Base-by-base conservation (phyloP, 1,140 invertebrate species). In the Telenomus remus region DNA sequence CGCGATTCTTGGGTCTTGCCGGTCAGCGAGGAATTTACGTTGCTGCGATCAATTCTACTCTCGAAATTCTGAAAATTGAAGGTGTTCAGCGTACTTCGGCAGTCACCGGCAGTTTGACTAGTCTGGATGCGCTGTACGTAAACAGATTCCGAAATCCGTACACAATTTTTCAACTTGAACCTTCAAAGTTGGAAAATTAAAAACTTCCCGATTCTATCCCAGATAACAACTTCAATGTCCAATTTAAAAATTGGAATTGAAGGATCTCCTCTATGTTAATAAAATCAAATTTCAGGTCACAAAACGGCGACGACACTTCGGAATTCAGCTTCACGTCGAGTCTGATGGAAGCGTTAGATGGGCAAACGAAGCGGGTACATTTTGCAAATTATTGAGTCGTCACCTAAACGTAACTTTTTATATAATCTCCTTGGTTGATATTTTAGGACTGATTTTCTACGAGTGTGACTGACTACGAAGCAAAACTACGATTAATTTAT, bases 1-100 rank as follows among this genome's bases (percentile, higher is more conserved):
- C 91, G 10, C 88, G 89, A 37, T 92, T 89, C 74, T 85, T 93
- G 27, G 92, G 92, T 27, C 60, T 83, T 0, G 63, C 83, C 34
- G 85, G 87, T 35, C 80, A 87, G 8, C 86, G 88, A 60, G 90
- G 90, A 71, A 86, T 91, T 64, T 89, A 88, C 5, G 80, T 89
- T 6, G 81, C 85, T n/a, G 76, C 82, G 12, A 78, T 86, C 14
- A 84, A 88, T 77, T 84, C 85, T 4, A 85, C 82, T 7, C 64
- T 87, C 11, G 85, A 87, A 70, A 78, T 89, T 34, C 63, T 86
- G 1, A 86, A 82, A 59, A 84, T 89, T 33, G 80, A 88, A 16
- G 85, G 86, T 43, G 19, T 68, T 57, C 72, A 76, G 0, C 71
- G 63, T 49, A 54, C 80, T 44, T 49, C 79, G 4, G 68, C 46